Percentiles rank a stretch among this genome's conserved stretches.
These are phyloP conservation scores for Halcyon malimbica DNA, from an alignment of 2,113 vertebrate species.

Conservation along the genomic window DNA sequence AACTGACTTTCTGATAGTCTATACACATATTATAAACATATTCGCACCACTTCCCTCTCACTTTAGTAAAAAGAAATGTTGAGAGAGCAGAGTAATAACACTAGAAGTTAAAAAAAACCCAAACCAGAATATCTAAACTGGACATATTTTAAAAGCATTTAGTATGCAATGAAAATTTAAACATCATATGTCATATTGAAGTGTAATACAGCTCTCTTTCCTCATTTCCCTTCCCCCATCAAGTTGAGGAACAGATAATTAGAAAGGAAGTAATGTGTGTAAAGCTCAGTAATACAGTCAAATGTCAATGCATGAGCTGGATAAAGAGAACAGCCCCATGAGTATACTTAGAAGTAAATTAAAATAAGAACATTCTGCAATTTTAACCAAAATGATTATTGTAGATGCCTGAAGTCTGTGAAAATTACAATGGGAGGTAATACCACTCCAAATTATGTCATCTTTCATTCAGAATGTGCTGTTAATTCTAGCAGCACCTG, in stretches of 20 bases:
- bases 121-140: neutral
- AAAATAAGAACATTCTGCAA: neutral
- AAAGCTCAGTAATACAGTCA: neutral
- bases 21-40: neutral
- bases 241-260: neutral
- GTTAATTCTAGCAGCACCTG: conserved; percentile 20
- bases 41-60: neutral
- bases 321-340: neutral
- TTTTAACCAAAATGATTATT: conserved; percentile 9
- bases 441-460: neutral
- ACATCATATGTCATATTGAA: neutral
- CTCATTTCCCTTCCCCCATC: neutral
- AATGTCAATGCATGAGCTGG: neutral
- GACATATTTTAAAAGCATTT: neutral
- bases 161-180: neutral
- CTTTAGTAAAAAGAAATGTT: neutral
- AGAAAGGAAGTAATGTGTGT: neutral
- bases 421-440: conserved; percentile 3
- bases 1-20: neutral
- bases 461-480: neutral
- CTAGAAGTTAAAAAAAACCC: neutral
- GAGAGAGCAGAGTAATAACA: neutral
- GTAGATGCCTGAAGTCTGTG: neutral
- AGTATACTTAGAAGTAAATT: conserved; percentile 15
- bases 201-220: neutral